Conservation (phyloP, 1,140 invertebrate species). For the Bombus turneri region DNA sequence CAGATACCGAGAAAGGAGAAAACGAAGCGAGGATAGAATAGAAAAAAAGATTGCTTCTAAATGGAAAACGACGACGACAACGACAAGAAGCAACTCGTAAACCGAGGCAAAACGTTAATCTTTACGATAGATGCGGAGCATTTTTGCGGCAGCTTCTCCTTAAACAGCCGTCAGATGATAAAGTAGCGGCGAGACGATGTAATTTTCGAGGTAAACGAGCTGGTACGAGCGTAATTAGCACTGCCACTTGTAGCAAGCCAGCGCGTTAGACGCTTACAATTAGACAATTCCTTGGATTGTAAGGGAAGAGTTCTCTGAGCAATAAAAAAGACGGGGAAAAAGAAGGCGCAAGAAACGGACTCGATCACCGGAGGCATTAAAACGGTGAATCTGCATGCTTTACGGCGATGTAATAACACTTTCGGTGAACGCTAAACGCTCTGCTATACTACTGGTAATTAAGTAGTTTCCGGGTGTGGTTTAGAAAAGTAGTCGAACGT, state of each 20-base stretch:
- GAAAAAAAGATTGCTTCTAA: neutral
- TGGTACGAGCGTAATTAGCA: slow-evolving; percentile 25
- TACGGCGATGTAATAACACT: slow-evolving; percentile 25
- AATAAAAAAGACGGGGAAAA: neutral
- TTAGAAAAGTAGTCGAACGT: slow-evolving; percentile 12
- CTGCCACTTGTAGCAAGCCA: slow-evolving; percentile 13
- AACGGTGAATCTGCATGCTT: slow-evolving; percentile 22
- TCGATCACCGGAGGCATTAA: slow-evolving; percentile 11
- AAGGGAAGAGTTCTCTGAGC: neutral
- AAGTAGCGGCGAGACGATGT: slow-evolving; percentile 13
- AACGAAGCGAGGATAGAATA: no score
- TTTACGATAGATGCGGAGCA: neutral
- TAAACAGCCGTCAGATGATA: slow-evolving; percentile 25
- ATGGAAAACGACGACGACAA: neutral
- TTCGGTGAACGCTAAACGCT: slow-evolving; percentile 5
- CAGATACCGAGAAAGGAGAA: neutral
- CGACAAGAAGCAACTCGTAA: neutral
- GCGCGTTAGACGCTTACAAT: slow-evolving; percentile 12
- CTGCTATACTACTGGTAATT: neutral
- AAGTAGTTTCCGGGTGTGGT: slow-evolving; percentile 39
- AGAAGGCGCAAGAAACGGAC: neutral
- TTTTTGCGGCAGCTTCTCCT: slow-evolving; percentile 17
- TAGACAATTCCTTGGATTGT: neutral
- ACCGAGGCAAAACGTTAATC: slow-evolving; percentile 22
- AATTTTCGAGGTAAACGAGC: slow-evolving; percentile 39